Percentiles rank a stretch among this genome's conserved stretches.
Conservation (phyloP, 1,140 invertebrate species). For the Pogonomyrmex barbatus region DNA sequence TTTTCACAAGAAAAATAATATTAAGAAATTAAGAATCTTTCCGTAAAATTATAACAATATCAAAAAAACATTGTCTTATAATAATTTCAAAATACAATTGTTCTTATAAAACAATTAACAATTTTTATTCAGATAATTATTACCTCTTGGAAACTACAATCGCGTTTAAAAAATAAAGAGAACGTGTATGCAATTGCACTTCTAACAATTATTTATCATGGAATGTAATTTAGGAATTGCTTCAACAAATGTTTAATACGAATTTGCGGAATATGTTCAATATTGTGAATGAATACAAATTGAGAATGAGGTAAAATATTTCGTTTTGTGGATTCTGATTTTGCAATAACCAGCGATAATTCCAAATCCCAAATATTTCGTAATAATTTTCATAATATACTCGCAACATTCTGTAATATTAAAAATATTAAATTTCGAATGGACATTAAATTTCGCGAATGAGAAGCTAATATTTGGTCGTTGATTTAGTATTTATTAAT, state of each 20-base stretch:
- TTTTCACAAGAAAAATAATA: background rate
- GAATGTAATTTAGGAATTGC: conserved; percentile 18
- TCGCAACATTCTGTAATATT: conserved; percentile 6
- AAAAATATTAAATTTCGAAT: conserved; percentile 1
- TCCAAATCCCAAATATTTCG: conserved; percentile 10
- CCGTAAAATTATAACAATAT: background rate
- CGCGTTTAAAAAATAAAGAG: background rate
- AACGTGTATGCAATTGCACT: background rate
- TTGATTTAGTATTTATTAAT: background rate
- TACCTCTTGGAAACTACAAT: background rate
- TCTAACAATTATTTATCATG: conserved; percentile 5
- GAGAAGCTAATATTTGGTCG: background rate
- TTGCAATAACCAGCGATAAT: conserved; percentile 15
- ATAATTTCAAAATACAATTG: too few species aligned
- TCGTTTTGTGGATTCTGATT: conserved; percentile 10
- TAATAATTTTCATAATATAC: conserved; percentile 25
- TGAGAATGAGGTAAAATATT: background rate
- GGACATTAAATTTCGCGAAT: background rate
- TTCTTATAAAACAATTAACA: too few species aligned
- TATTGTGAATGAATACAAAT: conserved; percentile 6
- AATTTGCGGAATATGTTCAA: conserved; percentile 17
- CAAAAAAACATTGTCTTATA: too few species aligned
- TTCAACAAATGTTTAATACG: conserved; percentile 1
- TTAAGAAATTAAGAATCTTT: background rate
- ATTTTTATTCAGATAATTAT: too few species aligned